These are phyloP conservation scores for Nyctereutes procyonoides DNA, from an alignment of 2,113 vertebrate genomes.

Conservation along the genomic window DNA sequence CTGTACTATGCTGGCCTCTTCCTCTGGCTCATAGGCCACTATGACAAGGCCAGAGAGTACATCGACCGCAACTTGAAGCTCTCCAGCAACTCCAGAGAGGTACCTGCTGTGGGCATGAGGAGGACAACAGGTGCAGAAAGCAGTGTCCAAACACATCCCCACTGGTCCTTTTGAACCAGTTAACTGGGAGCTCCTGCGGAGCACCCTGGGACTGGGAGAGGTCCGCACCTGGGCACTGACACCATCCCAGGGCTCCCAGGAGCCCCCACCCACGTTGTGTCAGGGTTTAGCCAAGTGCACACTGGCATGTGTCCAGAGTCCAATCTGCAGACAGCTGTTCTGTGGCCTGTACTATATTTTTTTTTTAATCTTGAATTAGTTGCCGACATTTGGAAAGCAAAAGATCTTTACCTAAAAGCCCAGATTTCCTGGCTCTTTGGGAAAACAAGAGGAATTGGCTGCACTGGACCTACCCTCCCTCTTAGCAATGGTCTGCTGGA, in stretches of 20 bases:
- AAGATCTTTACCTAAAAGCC: neutral
- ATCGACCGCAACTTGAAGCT: conserved; percentile 82
- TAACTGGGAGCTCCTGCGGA: neutral
- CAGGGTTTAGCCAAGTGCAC: neutral
- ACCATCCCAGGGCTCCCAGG: neutral
- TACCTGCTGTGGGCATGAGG: rapidly evolving
- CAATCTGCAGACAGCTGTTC: neutral
- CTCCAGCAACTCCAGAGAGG: conserved; percentile 77
- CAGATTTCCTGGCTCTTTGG: neutral
- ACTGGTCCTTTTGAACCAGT: too few relatives aligned
- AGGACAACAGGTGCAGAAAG: neutral
- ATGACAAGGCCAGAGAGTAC: conserved; percentile 83
- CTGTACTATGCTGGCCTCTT: conserved; percentile 83
- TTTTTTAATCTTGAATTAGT: neutral
- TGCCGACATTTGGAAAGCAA: neutral
- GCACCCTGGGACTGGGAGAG: neutral
- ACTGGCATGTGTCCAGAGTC: neutral
- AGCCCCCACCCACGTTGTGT: neutral
- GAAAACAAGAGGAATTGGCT: neutral
- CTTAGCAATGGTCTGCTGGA: rapidly evolving
- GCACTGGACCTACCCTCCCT: neutral
- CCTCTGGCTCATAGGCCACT: conserved; percentile 82
- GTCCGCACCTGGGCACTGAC: neutral
- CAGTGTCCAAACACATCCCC: rapidly evolving
- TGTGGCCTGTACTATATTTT: neutral